Evolutionary conservation across 1,140 invertebrate species (phyloP), one percentile per base, ranked within the genome.

Genomic region (Chrysopa pallens): DNA sequence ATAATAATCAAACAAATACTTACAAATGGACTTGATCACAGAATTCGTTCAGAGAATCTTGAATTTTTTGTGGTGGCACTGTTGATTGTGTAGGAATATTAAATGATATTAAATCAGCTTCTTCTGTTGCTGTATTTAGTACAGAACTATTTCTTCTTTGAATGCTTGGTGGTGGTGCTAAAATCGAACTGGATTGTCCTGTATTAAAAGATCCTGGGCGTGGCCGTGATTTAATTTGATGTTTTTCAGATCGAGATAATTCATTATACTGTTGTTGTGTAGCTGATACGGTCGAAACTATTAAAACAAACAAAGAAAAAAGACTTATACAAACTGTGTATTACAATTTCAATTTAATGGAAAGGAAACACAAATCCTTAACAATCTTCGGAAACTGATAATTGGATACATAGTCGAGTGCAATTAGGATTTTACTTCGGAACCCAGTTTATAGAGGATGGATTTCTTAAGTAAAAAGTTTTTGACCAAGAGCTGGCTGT

Each of bases 81-180:
- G 57, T 55, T 47, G 66, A 63, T 43, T 33, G 31, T 1, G 71
- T 68, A 6, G 73, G 78, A 59, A 74, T 81, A 23, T 74, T 69
- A 53, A 83, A 82, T 40, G 75, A 81, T 46, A 84, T 84, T 13
- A 84, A 58, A 60, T 84, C 80, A 44, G 64, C 68, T 29, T 71
- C 67, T 38, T 57, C 60, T 31, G 62, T 57, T 6, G 61, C 13
- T 67, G 61, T 56, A 31, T 64, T 55, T 44, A 70, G 60, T 27
- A 72, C 68, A 6, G 66, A 65, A 46, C 64, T 68, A 46, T 64
- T 64, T 53, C 69, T 61, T 51, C 58, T 60, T 42, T 63, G 62
- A 41, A 62, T 54, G 41, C 61, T 57, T 13, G 68, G 69, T 35
- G 70, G 70, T 12, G 68, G 69, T 46, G 68, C 69, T 47, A 72